Conservation (phyloP, 2,113 vertebrate species). For the Megaleporinus macrocephalus region DNA sequence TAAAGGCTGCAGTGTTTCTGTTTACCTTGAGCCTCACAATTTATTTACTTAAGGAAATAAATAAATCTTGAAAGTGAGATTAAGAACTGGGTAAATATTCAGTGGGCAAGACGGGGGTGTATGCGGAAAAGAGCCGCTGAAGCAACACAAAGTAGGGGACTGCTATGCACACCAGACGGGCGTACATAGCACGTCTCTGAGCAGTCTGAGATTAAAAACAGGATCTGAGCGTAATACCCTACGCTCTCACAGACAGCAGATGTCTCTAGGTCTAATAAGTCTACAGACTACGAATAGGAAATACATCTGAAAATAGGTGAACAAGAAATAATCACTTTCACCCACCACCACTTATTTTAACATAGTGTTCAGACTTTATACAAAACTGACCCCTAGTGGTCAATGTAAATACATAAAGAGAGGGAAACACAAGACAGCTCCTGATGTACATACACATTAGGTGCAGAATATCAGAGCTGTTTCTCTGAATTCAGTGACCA, state of each 20-base stretch:
- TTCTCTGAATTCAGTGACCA: neutral
- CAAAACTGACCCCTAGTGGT: slow-evolving; percentile 54
- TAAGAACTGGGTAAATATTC: neutral
- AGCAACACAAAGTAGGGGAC: neutral
- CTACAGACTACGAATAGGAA: neutral
- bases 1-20: neutral
- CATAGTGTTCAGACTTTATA: neutral
- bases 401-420: neutral
- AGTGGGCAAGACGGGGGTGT: neutral
- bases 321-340: neutral
- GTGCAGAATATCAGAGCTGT: neutral
- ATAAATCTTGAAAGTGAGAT: neutral
- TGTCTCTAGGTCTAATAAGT: slow-evolving; percentile 7
- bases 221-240: neutral
- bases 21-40: neutral
- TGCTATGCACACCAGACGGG: neutral
- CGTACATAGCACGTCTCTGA: slow-evolving; percentile 13
- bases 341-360: neutral
- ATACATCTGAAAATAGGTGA: neutral
- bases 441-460: no score
- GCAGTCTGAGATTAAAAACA: neutral
- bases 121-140: neutral
- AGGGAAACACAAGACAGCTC: no score
- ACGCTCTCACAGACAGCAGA: neutral
- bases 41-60: neutral